A percentile compares a stretch with the other conserved stretches of the same genome.
phyloP scores from a whole-genome alignment of 2,888 invertebrate species.

The Limnephilus lunatus region DNA sequence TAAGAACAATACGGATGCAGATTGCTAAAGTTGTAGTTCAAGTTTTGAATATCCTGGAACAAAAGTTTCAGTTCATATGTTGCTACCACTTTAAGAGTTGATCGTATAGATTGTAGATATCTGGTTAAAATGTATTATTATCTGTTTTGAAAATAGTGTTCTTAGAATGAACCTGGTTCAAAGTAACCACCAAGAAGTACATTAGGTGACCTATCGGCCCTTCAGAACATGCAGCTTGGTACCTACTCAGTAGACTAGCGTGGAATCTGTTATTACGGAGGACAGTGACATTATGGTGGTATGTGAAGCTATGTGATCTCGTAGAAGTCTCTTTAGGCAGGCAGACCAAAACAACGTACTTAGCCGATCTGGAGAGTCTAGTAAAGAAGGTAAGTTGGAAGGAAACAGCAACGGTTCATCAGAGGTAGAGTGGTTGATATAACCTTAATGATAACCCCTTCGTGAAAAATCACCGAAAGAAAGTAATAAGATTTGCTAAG shows the following conservation, averaged over 20 bases:
- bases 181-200: no score
- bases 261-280: neutral
- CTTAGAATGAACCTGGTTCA: neutral
- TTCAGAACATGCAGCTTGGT: neutral
- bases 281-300: neutral
- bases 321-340: neutral
- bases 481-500: neutral
- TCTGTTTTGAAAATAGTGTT: neutral
- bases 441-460: neutral
- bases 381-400: neutral
- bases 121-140: neutral
- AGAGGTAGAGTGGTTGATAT: neutral
- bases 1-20: neutral
- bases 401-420: neutral
- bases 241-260: neutral
- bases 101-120: neutral
- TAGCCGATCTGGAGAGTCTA: neutral
- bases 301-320: neutral
- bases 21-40: conserved; percentile 9
- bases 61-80: neutral
- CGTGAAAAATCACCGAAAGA: neutral
- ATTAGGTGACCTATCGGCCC: neutral
- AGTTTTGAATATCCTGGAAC: neutral
- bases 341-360: neutral
- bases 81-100: neutral